These are phyloP conservation scores for Acanthosepion pharaonis DNA, from an alignment of 2,888 invertebrate species.

Conservation along the genomic window DNA sequence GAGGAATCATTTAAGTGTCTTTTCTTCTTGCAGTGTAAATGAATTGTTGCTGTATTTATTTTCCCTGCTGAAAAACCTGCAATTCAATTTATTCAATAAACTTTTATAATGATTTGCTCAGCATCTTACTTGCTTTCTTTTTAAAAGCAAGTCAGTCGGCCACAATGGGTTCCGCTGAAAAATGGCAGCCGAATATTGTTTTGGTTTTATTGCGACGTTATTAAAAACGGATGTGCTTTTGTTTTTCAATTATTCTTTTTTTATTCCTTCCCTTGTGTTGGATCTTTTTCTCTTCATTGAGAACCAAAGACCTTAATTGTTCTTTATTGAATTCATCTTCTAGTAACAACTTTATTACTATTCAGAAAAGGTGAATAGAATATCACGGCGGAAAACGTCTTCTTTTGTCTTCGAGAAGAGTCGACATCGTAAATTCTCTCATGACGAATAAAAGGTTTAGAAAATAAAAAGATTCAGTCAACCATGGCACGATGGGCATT, in stretches of 20 bases:
- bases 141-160: background rate
- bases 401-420: background rate
- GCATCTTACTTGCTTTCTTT: background rate
- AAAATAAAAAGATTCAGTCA: background rate
- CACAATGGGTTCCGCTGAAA: background rate
- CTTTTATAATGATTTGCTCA: background rate
- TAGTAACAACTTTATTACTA: background rate
- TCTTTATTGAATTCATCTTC: background rate
- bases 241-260: background rate
- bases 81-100: slow-evolving; percentile 18
- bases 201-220: background rate
- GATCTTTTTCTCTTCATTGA: background rate
- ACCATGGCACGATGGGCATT: background rate
- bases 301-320: background rate
- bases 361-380: background rate
- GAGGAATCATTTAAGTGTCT: background rate
- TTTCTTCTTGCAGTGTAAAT: background rate
- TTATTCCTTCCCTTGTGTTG: background rate
- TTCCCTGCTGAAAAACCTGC: background rate
- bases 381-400: background rate
- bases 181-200: background rate
- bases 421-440: background rate
- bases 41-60: background rate
- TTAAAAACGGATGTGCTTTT: background rate
- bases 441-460: background rate